Evolutionary conservation across 2,888 invertebrate genomes (phyloP), one percentile per base, ranked within the genome.

Genomic region (Synanthedon tipuliformis): DNA sequence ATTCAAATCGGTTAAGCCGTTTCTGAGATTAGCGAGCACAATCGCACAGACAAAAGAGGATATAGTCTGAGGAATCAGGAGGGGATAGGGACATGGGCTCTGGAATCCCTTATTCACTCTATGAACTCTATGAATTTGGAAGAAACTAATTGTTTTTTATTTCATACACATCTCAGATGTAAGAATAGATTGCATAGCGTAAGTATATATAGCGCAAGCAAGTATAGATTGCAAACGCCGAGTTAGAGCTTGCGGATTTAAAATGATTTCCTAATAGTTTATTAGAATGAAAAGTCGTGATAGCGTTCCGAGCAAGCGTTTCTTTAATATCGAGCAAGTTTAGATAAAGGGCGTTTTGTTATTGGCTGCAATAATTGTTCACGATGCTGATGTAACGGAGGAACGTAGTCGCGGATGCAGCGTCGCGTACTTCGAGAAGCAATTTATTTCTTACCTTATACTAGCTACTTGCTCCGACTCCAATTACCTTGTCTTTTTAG

Each of bases 381-480:
- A 73, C 72, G 73, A 73, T 60, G 62, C 62, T 58, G 54, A 64
- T 67, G 68, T 66, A 69, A 70, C 61, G 56, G 57, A 45, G 40
- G 34, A 34, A 10, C 34, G 34, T 34, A 34, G 34, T 34, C 34
- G 34, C 34, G 34, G 10, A 34, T 34, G 34, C 34, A 34, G 34
- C 34, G 34, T 34, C 61, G 72, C 71, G 73, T 72, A 75, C 69
- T 69, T 67, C 75, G 67, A 74, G 74, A 71, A 76, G 77, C 75
- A 76, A 78, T 78, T 80, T 77, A 77, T 78, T 73, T 76, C 77
- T 80, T 78, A 77, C 72, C 73, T 76, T 49, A 49, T 23, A 23
- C 12, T 49, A 49, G 34, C 34, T 34, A 10, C 23, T 8, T 8
- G 13, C 49, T 16, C 23, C 16, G 10, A 5, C 13, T 49, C 12